A percentile compares a stretch with the other conserved stretches of the same genome.
Evolutionary conservation across 2,113 vertebrate genomes (phyloP).

Genomic region (Zosterops hypoxanthus): DNA sequence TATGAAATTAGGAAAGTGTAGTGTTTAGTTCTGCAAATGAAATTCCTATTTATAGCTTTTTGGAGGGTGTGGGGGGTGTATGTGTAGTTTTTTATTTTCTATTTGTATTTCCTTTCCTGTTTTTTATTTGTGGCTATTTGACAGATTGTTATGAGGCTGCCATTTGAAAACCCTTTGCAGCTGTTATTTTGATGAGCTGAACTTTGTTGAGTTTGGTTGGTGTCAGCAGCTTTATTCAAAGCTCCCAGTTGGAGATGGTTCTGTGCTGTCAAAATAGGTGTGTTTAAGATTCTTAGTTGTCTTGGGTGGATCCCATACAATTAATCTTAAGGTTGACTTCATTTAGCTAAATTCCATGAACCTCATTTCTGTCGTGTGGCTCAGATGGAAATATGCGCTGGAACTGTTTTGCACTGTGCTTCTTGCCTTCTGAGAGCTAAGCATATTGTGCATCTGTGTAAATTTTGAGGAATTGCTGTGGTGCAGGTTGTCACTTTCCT

Average conservation of each 20-base stretch:
- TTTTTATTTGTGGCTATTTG: neutral
- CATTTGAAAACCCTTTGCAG: neutral
- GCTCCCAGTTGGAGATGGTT: neutral
- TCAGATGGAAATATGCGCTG: neutral
- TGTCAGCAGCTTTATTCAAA: neutral
- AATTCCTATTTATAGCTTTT: neutral
- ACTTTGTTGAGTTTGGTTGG: neutral
- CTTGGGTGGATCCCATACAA: neutral
- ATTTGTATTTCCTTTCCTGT: neutral
- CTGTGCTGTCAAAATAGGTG: neutral
- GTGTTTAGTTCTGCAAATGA: neutral
- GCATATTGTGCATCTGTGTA: neutral
- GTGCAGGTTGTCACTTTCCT: neutral
- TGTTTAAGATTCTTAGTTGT: neutral
- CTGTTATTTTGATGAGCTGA: neutral
- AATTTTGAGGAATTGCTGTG: neutral
- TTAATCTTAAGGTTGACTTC: neutral
- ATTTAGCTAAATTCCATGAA: neutral
- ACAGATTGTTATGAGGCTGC: neutral
- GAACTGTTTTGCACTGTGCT: neutral
- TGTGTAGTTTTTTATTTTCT: neutral
- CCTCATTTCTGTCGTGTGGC: neutral
- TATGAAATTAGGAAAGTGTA: neutral
- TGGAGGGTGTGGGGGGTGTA: rapidly evolving
- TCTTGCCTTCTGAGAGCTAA: neutral